Evolutionary conservation across 2,888 invertebrate genomes (phyloP).

Genomic region (Andrena minutula): DNA sequence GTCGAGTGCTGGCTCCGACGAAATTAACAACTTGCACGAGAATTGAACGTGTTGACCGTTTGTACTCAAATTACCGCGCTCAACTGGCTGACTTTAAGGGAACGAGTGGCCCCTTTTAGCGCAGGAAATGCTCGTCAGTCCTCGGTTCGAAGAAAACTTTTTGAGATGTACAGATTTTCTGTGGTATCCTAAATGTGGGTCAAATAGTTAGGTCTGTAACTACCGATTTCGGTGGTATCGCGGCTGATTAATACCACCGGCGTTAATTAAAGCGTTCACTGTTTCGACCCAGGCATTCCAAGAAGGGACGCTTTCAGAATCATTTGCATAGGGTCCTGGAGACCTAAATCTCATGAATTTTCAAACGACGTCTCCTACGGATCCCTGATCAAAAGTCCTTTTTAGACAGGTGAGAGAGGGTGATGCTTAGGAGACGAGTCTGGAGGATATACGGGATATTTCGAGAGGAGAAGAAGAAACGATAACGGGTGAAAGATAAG

Average conservation of each 20-base stretch:
- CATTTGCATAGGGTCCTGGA: not conserved
- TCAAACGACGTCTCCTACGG: not conserved
- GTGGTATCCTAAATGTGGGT: no score
- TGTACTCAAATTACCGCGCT: not conserved
- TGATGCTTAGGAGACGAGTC: not conserved
- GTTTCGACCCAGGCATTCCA: not conserved
- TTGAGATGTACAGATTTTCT: no score
- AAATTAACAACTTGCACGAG: slow-evolving; percentile 32
- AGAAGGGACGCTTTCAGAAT: not conserved
- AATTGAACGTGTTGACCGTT: slow-evolving; percentile 30
- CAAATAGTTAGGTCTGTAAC: no score
- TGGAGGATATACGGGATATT: not conserved
- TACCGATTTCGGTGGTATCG: no score
- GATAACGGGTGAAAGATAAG: no score
- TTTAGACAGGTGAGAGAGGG: not conserved
- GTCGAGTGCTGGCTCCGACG: slow-evolving; percentile 20
- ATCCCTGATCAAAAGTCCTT: not conserved
- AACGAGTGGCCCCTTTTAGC: no score
- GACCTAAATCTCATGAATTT: not conserved
- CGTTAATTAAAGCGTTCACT: not conserved
- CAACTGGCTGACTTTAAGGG: no score
- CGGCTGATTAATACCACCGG: no score
- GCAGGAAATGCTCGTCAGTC: no score
- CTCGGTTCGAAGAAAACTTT: no score
- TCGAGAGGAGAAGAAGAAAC: no score